Evolutionary conservation across 1,140 invertebrate genomes (phyloP), one percentile per base, ranked within the genome.

Genomic region (Zaprionus ornatus): DNA sequence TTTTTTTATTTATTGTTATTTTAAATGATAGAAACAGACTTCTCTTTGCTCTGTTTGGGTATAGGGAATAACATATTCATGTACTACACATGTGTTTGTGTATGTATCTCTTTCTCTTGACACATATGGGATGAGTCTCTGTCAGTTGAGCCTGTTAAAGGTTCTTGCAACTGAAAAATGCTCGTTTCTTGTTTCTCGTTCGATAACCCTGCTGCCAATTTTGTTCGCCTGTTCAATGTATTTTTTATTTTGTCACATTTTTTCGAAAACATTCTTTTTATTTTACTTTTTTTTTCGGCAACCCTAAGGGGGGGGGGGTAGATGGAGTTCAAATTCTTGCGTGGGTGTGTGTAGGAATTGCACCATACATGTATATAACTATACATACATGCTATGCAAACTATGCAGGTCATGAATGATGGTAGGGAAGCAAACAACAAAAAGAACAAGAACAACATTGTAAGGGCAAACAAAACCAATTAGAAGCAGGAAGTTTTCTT

Each of bases 241-340:
- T 86, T 85, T 85, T 85, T 85, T 86, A 82, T 82, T 85, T 85
- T 48, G 63, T 64, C 79, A 76, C 50, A 79, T 79, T 86, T 86
- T 86, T 86, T 78, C 72, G 15, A 72, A 32, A 65, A 50, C 42
- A 62, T 25, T 61, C 40, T 62, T 69, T 57, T 50, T 60, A 52
- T 40, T 55, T 45, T 37, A 37, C 0, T 32, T n/a, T 63, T 50
- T 23, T 23, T 13, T 35, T 35, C 21, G 12, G 17, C 9, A 12
- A 37, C 37, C 37, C 37, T 13, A 17, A 61, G 17, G 21, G 32
- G 35, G n/a, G 12, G 6, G 27, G 52, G 25, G 19, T n/a, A n/a
- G n/a, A n/a, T n/a, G 2, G 3, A 45, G 40, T 7, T 1, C 9
- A 45, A 45, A 45, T 45, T 17, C n/a, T 29, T n/a, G 13, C 6